Conservation (phyloP, 1,140 invertebrate species). For the Papilio aristodemus region DNA sequence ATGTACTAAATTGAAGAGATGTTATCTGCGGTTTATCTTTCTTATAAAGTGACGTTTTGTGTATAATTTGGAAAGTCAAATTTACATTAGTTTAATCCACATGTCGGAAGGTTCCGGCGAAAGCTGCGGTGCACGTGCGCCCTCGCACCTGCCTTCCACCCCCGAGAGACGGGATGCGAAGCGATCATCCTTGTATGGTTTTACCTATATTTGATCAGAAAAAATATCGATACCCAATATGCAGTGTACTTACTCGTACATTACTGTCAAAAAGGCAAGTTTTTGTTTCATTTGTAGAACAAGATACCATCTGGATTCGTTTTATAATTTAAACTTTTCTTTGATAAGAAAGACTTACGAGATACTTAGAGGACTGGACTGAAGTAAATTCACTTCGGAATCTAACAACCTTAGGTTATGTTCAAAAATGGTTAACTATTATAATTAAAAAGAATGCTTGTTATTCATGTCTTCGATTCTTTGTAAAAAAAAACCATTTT, state of each 20-base stretch:
- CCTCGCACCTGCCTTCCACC: slow-evolving; percentile 63
- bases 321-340: background rate
- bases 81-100: slow-evolving; percentile 48
- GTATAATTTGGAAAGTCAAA: slow-evolving; percentile 34
- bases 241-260: background rate
- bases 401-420: no score
- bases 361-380: no score
- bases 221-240: slow-evolving; percentile 2
- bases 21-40: background rate
- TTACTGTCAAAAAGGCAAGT: background rate
- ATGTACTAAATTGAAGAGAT: background rate
- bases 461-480: background rate
- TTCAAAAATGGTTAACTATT: no score
- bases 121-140: slow-evolving; percentile 70
- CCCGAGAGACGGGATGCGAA: slow-evolving; percentile 41
- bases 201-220: slow-evolving; percentile 25
- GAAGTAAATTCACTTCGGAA: no score
- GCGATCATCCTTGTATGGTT: slow-evolving; percentile 27
- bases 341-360: background rate
- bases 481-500: background rate
- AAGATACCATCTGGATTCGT: no score
- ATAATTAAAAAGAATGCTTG: no score
- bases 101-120: slow-evolving; percentile 40
- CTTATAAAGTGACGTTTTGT: background rate
- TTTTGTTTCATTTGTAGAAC: no score